A percentile compares a stretch with the other conserved stretches of the same genome.
phyloP scores from a whole-genome alignment of 1,140 invertebrate species.

The Medauroidea extradentata region DNA sequence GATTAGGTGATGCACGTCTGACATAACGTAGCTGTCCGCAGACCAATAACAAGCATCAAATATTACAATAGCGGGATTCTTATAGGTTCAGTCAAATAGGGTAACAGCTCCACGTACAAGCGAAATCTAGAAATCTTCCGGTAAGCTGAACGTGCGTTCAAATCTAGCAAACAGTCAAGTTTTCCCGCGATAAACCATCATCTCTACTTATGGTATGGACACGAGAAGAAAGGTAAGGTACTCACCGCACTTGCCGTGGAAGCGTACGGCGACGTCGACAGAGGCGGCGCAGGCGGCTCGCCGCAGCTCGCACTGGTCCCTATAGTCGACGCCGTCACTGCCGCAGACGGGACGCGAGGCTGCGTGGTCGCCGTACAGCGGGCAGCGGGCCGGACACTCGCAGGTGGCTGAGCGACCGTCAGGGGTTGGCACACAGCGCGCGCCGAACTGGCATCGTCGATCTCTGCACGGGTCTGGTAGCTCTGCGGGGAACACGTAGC shows the following conservation, averaged over 20 bases:
- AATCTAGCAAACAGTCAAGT: too few relatives aligned
- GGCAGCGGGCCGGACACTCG: conserved; percentile 69
- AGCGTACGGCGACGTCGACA: conserved; percentile 78
- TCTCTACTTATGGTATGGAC: too few relatives aligned
- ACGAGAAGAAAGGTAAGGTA: conserved; percentile 23
- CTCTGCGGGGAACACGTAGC: conserved; percentile 59
- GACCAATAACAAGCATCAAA: too few relatives aligned
- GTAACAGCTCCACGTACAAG: too few relatives aligned
- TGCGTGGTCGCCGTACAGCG: conserved; percentile 73
- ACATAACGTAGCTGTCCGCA: too few relatives aligned
- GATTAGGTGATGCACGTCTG: too few relatives aligned
- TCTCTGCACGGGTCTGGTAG: conserved; percentile 70
- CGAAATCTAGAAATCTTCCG: too few relatives aligned
- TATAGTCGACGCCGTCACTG: conserved; percentile 67
- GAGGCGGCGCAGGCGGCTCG: conserved; percentile 67
- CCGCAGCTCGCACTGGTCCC: conserved; percentile 75
- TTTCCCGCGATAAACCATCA: too few relatives aligned
- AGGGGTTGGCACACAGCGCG: conserved; percentile 67
- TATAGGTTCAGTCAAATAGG: too few relatives aligned
- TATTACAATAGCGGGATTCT: too few relatives aligned
- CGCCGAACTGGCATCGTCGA: conserved; percentile 67
- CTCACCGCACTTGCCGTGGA: conserved; percentile 86
- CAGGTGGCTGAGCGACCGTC: conserved; percentile 70
- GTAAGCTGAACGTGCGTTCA: too few relatives aligned
- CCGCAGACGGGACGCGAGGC: conserved; percentile 71